Evolutionary conservation across 2,888 invertebrate species (phyloP).

Genomic region (Podotricha telesiphe): DNA sequence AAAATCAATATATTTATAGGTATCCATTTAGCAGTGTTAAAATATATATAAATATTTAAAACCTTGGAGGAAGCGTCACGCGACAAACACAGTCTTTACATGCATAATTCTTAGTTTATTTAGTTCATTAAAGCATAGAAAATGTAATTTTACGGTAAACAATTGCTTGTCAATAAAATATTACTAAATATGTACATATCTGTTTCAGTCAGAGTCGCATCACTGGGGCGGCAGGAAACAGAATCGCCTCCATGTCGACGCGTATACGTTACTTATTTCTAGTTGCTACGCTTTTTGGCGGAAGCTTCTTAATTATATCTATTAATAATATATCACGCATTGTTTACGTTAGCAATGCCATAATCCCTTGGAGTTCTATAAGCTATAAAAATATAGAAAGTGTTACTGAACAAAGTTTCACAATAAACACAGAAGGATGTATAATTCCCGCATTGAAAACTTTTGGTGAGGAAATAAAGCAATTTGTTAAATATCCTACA

Average conservation of each 20-base stretch:
- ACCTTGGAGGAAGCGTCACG: neutral
- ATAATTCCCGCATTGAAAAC: slow-evolving; percentile 84
- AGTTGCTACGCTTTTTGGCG: slow-evolving; percentile 50
- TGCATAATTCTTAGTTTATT: slow-evolving; percentile 10
- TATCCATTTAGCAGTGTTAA: neutral
- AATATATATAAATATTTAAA: neutral
- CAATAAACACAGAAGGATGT: slow-evolving; percentile 84
- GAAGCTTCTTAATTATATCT: slow-evolving; percentile 51
- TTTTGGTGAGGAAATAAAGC: slow-evolving; percentile 74
- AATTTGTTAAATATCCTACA: slow-evolving; percentile 70
- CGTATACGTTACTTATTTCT: slow-evolving; percentile 54
- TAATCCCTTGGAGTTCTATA: slow-evolving; percentile 25
- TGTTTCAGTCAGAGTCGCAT: slow-evolving; percentile 50
- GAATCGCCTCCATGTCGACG: slow-evolving; percentile 38
- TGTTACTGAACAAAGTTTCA: slow-evolving; percentile 52
- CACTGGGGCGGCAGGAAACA: slow-evolving; percentile 36
- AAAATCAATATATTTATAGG: no score
- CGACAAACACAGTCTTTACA: neutral
- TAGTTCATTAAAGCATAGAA: slow-evolving; percentile 21
- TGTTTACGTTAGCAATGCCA: slow-evolving; percentile 37
- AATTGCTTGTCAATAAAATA: slow-evolving; percentile 18
- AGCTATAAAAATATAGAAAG: slow-evolving; percentile 23
- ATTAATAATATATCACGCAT: slow-evolving; percentile 44
- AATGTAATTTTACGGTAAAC: slow-evolving; percentile 20
- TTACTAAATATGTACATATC: slow-evolving; percentile 37